These are phyloP conservation scores for Oceanodroma leucorhoa DNA, from an alignment of 2,797 vertebrate species.

Conservation along the genomic window DNA sequence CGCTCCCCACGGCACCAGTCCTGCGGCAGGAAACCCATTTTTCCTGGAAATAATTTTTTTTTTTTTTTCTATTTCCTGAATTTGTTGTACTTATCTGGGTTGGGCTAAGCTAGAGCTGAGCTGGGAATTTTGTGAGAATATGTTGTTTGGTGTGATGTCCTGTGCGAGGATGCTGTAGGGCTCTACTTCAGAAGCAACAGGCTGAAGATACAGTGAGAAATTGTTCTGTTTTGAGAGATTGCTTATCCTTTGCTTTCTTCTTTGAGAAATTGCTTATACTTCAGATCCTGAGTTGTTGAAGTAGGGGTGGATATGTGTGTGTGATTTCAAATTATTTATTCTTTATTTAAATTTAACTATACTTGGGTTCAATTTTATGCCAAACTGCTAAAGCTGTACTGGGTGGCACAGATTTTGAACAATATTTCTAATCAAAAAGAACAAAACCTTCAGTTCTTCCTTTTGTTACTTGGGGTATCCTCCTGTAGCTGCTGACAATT, in stretches of 20 bases:
- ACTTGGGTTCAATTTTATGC: fast-evolving
- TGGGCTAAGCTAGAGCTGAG: neutral
- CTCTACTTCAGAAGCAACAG: neutral
- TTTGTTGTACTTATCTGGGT: fast-evolving
- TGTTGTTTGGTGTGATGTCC: neutral
- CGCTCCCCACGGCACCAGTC: fast-evolving
- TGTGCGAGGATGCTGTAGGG: fast-evolving
- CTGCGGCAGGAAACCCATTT: neutral
- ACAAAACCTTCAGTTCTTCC: neutral
- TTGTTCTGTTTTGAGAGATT: neutral
- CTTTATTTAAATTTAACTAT: neutral
- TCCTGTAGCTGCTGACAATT: neutral
- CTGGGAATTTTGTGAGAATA: neutral
- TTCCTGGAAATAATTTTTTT: no score
- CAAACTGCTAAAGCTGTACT: neutral
- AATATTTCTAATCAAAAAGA: neutral
- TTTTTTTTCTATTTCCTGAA: neutral
- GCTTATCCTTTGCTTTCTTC: neutral
- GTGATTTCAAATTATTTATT: neutral
- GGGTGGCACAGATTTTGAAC: neutral
- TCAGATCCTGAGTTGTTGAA: neutral
- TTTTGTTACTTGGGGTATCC: neutral
- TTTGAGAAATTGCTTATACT: neutral
- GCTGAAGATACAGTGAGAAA: neutral
- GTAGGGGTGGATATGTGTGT: neutral